Conservation (phyloP, 2,113 vertebrate species). For the Neolamprologus kungweensis region DNA sequence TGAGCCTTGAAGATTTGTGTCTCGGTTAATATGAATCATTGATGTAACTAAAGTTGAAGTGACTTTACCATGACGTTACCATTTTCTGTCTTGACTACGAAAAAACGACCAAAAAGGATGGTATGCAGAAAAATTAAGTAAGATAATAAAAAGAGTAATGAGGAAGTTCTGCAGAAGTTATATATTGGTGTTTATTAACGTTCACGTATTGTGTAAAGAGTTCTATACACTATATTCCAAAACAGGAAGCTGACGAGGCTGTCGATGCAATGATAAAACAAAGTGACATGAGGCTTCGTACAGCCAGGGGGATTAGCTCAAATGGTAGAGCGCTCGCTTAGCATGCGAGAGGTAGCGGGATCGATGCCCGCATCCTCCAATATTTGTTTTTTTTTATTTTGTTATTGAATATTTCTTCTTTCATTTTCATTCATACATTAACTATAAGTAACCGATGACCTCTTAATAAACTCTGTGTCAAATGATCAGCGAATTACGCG, state of each 20-base stretch:
- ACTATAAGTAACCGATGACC: not conserved
- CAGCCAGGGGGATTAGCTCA: slow-evolving; percentile 68
- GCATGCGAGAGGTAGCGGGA: slow-evolving; percentile 75
- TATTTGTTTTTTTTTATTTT: rapidly evolving
- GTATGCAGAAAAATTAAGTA: not conserved
- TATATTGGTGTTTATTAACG: not conserved
- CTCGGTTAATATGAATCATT: not conserved
- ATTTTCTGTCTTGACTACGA: not conserved
- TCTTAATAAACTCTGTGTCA: not conserved
- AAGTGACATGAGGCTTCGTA: rapidly evolving
- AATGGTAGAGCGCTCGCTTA: slow-evolving; percentile 80
- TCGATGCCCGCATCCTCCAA: slow-evolving; percentile 40
- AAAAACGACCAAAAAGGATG: not conserved
- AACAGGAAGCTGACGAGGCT: rapidly evolving
- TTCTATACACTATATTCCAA: rapidly evolving
- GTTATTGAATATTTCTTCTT: not conserved
- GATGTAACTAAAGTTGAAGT: not conserved
- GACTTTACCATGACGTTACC: not conserved
- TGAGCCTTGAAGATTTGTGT: not conserved
- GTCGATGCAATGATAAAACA: rapidly evolving
- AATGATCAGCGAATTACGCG: not conserved
- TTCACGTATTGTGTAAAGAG: not conserved
- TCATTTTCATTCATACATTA: not conserved
- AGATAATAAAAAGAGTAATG: not conserved
- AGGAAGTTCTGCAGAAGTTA: not conserved